phyloP scores from a whole-genome alignment of 2,888 invertebrate species.

The Eretmocerus hayati region DNA sequence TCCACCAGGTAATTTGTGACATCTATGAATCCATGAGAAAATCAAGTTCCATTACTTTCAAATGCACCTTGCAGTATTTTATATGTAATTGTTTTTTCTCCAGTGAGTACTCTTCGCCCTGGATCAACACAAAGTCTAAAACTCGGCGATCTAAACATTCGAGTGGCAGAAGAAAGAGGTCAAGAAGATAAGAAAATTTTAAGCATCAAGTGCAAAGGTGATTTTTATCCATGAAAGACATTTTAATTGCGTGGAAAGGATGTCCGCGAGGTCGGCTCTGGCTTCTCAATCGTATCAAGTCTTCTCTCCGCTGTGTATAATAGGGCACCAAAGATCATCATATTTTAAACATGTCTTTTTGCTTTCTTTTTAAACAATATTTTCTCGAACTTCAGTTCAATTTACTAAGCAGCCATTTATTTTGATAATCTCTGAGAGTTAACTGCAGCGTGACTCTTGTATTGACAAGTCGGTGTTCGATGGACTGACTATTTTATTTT shows the following conservation, averaged over 20 bases:
- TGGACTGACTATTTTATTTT: conserved; percentile 5
- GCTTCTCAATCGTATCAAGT: conserved; percentile 23
- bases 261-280: conserved; percentile 4
- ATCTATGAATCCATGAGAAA: not conserved
- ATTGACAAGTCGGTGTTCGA: not conserved
- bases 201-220: conserved; percentile 21
- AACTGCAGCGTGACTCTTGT: not conserved
- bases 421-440: not conserved
- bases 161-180: conserved; percentile 45
- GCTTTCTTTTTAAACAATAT: conserved; percentile 13
- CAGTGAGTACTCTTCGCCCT: conserved; percentile 43
- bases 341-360: conserved; percentile 20
- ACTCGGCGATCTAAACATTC: conserved; percentile 41
- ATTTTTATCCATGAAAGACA: conserved; percentile 22
- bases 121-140: conserved; percentile 39
- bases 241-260: conserved; percentile 18
- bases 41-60: not conserved
- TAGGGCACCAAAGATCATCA: conserved; percentile 43
- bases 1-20: conserved; percentile 34
- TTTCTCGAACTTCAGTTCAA: conserved; percentile 17
- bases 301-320: conserved; percentile 29
- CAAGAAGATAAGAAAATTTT: conserved; percentile 38
- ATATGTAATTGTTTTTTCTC: conserved; percentile 20
- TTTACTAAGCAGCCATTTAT: too few relatives aligned
- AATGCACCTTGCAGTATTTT: not conserved